phyloP scores from a whole-genome alignment of 2,797 vertebrate genomes.

The Sparidentex hasta region DNA sequence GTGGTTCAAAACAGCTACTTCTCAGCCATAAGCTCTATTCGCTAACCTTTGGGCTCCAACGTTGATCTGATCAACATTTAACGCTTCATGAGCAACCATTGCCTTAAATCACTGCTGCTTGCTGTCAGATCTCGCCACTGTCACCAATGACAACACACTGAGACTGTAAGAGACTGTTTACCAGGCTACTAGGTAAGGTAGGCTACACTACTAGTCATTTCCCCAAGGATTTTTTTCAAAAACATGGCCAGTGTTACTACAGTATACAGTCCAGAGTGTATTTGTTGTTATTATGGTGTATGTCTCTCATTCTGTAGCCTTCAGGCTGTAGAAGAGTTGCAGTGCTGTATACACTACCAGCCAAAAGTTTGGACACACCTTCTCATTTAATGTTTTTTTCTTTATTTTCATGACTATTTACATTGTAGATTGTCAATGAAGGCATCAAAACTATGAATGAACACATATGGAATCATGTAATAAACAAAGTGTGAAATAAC shows the following conservation, averaged over 20 bases:
- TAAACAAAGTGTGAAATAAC: no score
- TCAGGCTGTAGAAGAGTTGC: not conserved
- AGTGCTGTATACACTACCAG: not conserved
- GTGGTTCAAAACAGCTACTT: conserved; percentile 2
- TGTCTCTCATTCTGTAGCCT: conserved; percentile 8
- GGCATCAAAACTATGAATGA: no score
- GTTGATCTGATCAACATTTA: not conserved
- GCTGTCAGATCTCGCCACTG: not conserved
- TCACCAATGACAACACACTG: not conserved
- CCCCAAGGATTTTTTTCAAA: not conserved
- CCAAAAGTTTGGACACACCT: no score
- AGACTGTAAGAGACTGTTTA: not conserved
- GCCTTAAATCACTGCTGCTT: conserved; percentile 22
- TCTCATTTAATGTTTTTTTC: no score
- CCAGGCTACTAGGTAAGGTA: no score
- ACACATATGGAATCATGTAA: no score
- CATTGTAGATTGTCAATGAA: no score
- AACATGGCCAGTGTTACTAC: not conserved
- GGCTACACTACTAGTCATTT: conserved; percentile 3
- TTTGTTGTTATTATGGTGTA: not conserved
- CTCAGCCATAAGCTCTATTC: conserved; percentile 14
- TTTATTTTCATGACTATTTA: no score
- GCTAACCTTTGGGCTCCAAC: not conserved
- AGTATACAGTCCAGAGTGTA: not conserved
- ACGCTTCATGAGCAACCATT: conserved; percentile 6